Evolutionary conservation across 2,797 vertebrate genomes (phyloP).

Genomic region (Crax fasciolata): DNA sequence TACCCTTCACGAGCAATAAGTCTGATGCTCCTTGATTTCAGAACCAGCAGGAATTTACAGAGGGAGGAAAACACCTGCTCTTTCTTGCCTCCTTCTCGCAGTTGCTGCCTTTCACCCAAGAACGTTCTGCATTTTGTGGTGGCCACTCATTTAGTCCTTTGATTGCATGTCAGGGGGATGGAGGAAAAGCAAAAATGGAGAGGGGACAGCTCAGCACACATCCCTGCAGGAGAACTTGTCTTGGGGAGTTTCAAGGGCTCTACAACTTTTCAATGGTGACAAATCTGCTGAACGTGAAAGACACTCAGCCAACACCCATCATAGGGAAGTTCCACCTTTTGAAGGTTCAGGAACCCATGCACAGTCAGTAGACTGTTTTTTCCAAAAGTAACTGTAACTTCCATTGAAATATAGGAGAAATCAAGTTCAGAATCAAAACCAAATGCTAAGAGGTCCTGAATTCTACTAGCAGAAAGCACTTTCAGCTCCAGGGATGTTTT

Average conservation of each 20-base stretch:
- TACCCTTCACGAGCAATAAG: neutral
- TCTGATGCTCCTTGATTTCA: neutral
- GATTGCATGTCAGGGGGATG: neutral
- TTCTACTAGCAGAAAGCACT: neutral
- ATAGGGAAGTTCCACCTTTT: neutral
- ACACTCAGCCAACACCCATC: neutral
- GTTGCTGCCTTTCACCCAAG: neutral
- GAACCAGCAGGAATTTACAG: neutral
- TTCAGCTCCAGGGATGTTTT: neutral
- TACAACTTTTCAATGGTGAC: neutral
- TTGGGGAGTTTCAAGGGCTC: neutral
- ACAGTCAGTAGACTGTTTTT: neutral
- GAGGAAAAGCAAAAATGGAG: neutral
- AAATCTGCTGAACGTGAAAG: neutral
- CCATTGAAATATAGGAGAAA: conserved; percentile 1
- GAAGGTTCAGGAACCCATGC: neutral
- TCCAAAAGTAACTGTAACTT: neutral
- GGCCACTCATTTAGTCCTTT: neutral
- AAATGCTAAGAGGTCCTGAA: neutral
- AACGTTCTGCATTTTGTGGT: neutral
- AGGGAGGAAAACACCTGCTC: neutral
- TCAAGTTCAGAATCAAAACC: neutral
- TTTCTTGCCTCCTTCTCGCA: neutral
- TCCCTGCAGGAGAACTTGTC: neutral
- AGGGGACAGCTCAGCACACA: neutral